These are phyloP conservation scores for Pyrochroa serraticornis DNA, from an alignment of 2,888 invertebrate species.

Conservation along the genomic window DNA sequence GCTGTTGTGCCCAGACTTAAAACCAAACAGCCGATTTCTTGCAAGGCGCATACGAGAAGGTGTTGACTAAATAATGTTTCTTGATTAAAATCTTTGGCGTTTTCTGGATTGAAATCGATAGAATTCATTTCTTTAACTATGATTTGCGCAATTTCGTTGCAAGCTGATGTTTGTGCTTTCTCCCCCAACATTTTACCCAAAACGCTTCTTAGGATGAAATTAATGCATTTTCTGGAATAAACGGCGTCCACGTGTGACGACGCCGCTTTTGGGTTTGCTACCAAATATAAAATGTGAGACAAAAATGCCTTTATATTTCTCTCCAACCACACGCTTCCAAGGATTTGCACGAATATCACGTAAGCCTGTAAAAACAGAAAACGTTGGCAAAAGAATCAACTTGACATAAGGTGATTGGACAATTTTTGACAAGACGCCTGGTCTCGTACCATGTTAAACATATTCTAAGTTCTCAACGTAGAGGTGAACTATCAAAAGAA, in stretches of 20 bases:
- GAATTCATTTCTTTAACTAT: slow-evolving; percentile 95
- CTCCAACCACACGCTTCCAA: slow-evolving; percentile 96
- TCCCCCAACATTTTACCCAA: slow-evolving; percentile 95
- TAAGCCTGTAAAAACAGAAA: slow-evolving; percentile 85
- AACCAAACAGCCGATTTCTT: slow-evolving; percentile 90
- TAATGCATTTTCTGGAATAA: slow-evolving; percentile 96
- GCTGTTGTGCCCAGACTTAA: slow-evolving; percentile 94
- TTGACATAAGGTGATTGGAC: too few relatives aligned
- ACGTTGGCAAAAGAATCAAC: too few relatives aligned
- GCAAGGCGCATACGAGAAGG: slow-evolving; percentile 88
- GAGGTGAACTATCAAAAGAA: too few relatives aligned
- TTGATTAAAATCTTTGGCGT: slow-evolving; percentile 89
- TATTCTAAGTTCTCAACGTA: too few relatives aligned
- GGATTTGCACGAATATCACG: slow-evolving; percentile 90
- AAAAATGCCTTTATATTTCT: slow-evolving; percentile 85
- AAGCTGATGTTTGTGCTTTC: slow-evolving; percentile 94
- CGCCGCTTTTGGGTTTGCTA: slow-evolving; percentile 94
- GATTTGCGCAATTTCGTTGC: slow-evolving; percentile 90
- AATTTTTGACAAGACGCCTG: too few relatives aligned
- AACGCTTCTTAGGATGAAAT: slow-evolving; percentile 90
- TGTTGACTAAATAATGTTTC: slow-evolving; percentile 91
- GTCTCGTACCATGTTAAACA: too few relatives aligned
- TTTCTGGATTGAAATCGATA: slow-evolving; percentile 90
- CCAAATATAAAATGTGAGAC: slow-evolving; percentile 89
- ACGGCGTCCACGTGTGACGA: slow-evolving; percentile 97